Conservation (phyloP, 1,140 invertebrate genomes). For the Doryteuthis pealeii region DNA sequence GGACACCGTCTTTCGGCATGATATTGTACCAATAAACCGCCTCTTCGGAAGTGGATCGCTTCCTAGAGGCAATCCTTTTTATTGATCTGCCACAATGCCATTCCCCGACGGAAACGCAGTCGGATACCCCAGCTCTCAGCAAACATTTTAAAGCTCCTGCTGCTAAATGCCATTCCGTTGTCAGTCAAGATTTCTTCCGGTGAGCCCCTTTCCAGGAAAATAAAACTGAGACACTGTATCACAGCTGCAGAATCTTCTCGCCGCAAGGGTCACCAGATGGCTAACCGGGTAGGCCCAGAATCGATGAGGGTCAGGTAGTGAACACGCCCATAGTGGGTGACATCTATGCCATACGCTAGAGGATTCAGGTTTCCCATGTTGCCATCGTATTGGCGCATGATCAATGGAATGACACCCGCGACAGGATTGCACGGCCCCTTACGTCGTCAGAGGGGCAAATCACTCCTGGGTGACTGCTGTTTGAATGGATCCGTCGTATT, state of each 20-base stretch:
- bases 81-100: not conserved
- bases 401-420: not conserved
- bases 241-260: not conserved
- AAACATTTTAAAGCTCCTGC: not conserved
- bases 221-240: not conserved
- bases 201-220: not conserved
- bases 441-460: not conserved
- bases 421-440: not conserved
- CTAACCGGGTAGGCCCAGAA: not conserved
- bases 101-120: not conserved
- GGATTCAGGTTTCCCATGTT: not conserved
- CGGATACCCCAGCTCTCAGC: not conserved
- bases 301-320: not conserved
- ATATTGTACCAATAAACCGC: constrained; percentile 3
- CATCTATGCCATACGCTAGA: not conserved
- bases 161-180: not conserved
- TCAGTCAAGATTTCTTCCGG: not conserved
- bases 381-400: not conserved
- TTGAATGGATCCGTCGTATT: no score
- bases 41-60: not conserved
- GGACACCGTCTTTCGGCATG: not conserved
- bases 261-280: not conserved
- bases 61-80: not conserved
- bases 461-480: no score
- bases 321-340: not conserved